Evolutionary conservation across 2,888 invertebrate species (phyloP).

Genomic region (Parapristionchus giblindavisi): DNA sequence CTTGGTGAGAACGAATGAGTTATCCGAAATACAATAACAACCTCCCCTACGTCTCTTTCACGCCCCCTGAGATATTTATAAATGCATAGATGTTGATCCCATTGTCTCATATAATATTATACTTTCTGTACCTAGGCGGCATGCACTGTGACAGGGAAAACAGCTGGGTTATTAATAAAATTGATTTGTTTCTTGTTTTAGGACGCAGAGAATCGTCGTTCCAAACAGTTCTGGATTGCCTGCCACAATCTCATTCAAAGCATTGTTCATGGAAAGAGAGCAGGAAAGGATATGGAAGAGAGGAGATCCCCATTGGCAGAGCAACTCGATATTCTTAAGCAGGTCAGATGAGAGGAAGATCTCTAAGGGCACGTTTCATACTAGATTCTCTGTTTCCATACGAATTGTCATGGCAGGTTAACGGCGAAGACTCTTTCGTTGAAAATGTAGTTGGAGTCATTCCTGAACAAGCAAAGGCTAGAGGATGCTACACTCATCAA

Average conservation of each 20-base stretch:
- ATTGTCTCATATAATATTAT: too few relatives aligned
- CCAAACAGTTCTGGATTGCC: conserved; percentile 91
- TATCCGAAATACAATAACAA: neutral
- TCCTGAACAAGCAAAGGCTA: conserved; percentile 80
- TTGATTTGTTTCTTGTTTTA: too few relatives aligned
- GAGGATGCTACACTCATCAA: conserved; percentile 89
- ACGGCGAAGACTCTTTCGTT: conserved; percentile 82
- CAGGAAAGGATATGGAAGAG: conserved; percentile 65
- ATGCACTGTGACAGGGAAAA: neutral
- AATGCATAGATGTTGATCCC: too few relatives aligned
- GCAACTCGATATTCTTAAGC: conserved; percentile 53
- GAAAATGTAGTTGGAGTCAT: conserved; percentile 80
- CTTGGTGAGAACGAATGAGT: conserved; percentile 71
- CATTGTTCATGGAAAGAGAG: conserved; percentile 74
- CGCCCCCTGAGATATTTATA: too few relatives aligned
- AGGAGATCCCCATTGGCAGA: conserved; percentile 65
- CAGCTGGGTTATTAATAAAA: too few relatives aligned
- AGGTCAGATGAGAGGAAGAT: conserved; percentile 47
- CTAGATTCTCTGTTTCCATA: too few relatives aligned
- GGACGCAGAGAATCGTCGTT: conserved; percentile 73
- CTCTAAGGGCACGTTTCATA: too few relatives aligned
- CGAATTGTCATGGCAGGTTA: conserved; percentile 49
- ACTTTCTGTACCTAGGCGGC: too few relatives aligned
- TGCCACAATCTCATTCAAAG: conserved; percentile 86
- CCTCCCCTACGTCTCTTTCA: too few relatives aligned